Percentiles rank a stretch among this genome's conserved stretches.
These are phyloP conservation scores for Brenthis ino DNA, from an alignment of 2,888 invertebrate species.

Conservation along the genomic window DNA sequence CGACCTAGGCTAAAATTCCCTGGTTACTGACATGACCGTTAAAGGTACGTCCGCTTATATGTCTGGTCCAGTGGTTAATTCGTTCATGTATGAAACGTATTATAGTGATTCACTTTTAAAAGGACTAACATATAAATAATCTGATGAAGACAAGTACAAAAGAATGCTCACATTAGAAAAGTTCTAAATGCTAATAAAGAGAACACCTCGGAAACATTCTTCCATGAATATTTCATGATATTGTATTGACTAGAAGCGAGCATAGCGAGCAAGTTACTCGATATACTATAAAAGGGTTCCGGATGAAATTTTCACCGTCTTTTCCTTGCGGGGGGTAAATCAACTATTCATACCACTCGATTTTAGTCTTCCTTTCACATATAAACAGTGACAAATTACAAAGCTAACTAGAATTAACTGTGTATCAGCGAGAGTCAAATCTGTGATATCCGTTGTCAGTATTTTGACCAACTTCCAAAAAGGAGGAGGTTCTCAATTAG, in stretches of 20 bases:
- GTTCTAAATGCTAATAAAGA: conserved; percentile 42
- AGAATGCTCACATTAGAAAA: conserved; percentile 35
- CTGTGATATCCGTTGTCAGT: too few relatives aligned
- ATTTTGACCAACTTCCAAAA: too few relatives aligned
- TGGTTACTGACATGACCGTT: too few relatives aligned
- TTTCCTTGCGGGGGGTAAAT: background rate
- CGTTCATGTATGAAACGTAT: too few relatives aligned
- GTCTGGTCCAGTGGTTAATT: too few relatives aligned
- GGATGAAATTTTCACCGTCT: background rate
- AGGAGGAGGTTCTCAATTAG: too few relatives aligned
- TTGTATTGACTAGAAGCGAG: conserved; percentile 39
- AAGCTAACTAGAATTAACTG: too few relatives aligned
- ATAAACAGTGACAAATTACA: too few relatives aligned
- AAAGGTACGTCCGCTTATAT: too few relatives aligned
- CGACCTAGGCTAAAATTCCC: too few relatives aligned
- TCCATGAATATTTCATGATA: conserved; percentile 43
- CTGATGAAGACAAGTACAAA: conserved; percentile 16
- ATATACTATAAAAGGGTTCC: conserved; percentile 20
- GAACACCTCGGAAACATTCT: conserved; percentile 34
- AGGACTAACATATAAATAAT: conserved; percentile 13
- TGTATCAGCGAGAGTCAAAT: too few relatives aligned
- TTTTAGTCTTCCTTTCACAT: background rate
- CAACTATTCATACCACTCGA: background rate
- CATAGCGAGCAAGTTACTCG: conserved; percentile 16
- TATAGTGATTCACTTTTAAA: conserved; percentile 2